Percentiles rank a stretch among this genome's conserved stretches.
These are phyloP conservation scores for Phylloscopus trochiloides DNA, from an alignment of 2,113 vertebrate species.

Conservation along the genomic window DNA sequence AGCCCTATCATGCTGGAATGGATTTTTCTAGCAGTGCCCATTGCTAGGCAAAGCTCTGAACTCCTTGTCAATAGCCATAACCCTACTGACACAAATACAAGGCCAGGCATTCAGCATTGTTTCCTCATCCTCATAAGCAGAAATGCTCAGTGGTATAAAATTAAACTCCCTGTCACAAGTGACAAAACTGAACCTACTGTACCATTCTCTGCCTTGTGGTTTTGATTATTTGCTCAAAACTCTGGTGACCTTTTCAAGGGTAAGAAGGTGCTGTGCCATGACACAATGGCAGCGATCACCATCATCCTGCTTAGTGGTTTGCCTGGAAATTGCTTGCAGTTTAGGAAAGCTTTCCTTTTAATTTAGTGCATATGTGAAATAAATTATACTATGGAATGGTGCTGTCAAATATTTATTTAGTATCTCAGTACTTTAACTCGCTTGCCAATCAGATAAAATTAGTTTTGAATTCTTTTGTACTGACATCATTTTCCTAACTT, in stretches of 20 bases:
- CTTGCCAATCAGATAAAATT: conserved; percentile 69
- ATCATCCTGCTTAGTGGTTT: not conserved
- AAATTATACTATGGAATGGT: conserved; percentile 44
- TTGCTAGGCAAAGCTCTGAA: not conserved
- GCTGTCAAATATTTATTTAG: conserved; percentile 67
- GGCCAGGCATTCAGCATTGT: not conserved
- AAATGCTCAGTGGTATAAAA: not conserved
- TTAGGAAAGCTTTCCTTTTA: conserved; percentile 29
- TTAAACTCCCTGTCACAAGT: not conserved
- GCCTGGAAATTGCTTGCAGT: conserved; percentile 42
- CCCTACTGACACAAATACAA: not conserved
- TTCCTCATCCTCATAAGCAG: not conserved
- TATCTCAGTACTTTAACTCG: conserved; percentile 40
- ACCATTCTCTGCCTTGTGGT: not conserved
- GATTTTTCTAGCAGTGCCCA: not conserved
- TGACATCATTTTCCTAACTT: conserved; percentile 60
- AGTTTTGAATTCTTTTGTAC: conserved; percentile 56
- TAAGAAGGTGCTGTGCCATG: not conserved
- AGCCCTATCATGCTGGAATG: not conserved
- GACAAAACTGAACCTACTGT: not conserved
- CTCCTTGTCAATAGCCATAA: not conserved
- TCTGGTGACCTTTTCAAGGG: not conserved
- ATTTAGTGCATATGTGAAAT: conserved; percentile 56
- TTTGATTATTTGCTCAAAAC: not conserved
- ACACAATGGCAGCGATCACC: not conserved